These are phyloP conservation scores for Arvicanthis niloticus DNA, from an alignment of 2,113 vertebrate species.

Conservation along the genomic window DNA sequence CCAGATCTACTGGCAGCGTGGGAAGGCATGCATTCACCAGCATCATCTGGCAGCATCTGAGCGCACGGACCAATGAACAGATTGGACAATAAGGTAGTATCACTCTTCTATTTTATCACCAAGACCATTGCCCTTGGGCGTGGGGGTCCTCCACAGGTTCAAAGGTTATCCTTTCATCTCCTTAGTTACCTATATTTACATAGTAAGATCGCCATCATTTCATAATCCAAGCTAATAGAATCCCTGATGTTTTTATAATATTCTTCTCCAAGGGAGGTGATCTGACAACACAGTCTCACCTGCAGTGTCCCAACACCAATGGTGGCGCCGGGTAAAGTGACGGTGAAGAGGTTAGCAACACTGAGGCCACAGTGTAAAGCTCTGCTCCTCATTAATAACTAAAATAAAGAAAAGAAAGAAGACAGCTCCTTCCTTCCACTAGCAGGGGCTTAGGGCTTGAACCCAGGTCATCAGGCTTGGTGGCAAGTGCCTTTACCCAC, in stretches of 20 bases:
- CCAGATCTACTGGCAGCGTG: background rate
- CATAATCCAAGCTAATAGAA: background rate
- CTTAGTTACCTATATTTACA: background rate
- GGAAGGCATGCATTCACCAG: background rate
- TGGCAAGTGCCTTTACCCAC: background rate
- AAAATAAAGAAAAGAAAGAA: conserved; percentile 3
- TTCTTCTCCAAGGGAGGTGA: background rate
- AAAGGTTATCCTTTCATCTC: background rate
- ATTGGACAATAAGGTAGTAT: background rate
- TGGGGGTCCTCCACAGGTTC: background rate
- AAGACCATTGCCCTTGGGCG: background rate
- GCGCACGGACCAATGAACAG: background rate
- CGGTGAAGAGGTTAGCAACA: fast-evolving
- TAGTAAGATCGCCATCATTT: background rate
- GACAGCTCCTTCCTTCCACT: background rate
- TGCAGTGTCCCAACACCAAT: background rate
- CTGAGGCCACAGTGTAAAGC: background rate
- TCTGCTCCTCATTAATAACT: background rate
- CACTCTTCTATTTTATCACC: background rate
- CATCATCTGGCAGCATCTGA: background rate
- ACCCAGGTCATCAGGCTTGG: background rate
- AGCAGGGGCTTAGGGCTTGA: background rate
- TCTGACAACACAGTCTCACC: background rate
- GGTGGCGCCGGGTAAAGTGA: background rate
- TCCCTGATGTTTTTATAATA: background rate